Base-by-base conservation (phyloP, 2,888 invertebrate species). In the Acrobasis consociella region DNA sequence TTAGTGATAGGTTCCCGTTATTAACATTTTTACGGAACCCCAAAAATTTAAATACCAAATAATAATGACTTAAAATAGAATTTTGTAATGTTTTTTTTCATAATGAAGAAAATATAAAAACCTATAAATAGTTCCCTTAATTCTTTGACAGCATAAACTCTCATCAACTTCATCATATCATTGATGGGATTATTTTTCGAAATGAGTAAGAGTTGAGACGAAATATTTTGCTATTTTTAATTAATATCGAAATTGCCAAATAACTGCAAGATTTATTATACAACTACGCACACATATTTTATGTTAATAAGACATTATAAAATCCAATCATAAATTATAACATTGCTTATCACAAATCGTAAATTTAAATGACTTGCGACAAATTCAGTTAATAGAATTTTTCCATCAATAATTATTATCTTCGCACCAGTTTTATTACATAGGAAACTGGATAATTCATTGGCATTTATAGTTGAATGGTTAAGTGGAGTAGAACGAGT, bases 391-490 rank as follows among this genome's bases (percentile, higher is more conserved):
- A 42, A 60, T 62, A 60, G 39, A 64, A 60, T 59, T 65, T 65
- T 65, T 67, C 63, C 64, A 63, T 63, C 52, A 60, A 42, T 67
- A 65, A 66, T 66, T 65, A 59, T 66, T 52, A 63, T 60, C 49
- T 62, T 62, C 38, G 39, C 62, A 9, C 13, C 38, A 38, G 39
- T 51, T 58, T 58, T 56, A 58, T 62, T 52, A 53, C 49, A 58
- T 61, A 66, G 67, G 64, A 67, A 69, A 67, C 66, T 50, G 60
- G 58, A 64, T 64, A 64, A 66, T 64, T 67, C 58, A 65, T 67
- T 56, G 62, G 59, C 65, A 56, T 66, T 69, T 64, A 67, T 63
- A 64, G 60, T 63, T 65, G 65, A 67, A 67, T 66, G 67, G 65
- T 65, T 59, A 63, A 61, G 58, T 56, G 9, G 65, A 58, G 62